phyloP scores from a whole-genome alignment of 2,888 invertebrate genomes.

The Automeris io region DNA sequence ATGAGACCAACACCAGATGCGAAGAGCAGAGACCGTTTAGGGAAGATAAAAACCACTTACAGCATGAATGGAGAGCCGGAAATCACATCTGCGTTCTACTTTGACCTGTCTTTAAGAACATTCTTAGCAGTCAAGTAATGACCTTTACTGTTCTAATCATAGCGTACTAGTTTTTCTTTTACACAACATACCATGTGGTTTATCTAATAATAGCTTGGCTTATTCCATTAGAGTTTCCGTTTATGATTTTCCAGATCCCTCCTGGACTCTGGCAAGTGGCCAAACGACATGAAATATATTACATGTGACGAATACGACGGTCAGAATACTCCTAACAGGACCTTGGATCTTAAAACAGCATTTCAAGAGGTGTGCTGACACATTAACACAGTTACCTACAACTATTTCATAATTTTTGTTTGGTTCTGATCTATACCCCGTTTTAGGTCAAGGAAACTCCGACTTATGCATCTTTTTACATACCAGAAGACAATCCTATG shows the following conservation, averaged over 20 bases:
- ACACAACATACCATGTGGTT: slow-evolving; percentile 42
- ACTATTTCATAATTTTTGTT: background rate
- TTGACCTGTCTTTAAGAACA: slow-evolving; percentile 86
- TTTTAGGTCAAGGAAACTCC: slow-evolving; percentile 78
- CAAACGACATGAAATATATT: slow-evolving; percentile 83
- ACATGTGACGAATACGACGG: slow-evolving; percentile 88
- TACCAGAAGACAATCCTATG: slow-evolving; percentile 77
- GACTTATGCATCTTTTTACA: slow-evolving; percentile 81
- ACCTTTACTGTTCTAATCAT: slow-evolving; percentile 46
- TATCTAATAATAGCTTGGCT: slow-evolving; percentile 58
- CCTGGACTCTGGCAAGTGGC: slow-evolving; percentile 84
- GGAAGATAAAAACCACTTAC: slow-evolving; percentile 82
- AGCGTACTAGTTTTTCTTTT: slow-evolving; percentile 39
- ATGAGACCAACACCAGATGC: slow-evolving; percentile 84
- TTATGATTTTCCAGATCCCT: slow-evolving; percentile 79
- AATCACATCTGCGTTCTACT: slow-evolving; percentile 90
- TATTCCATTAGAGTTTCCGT: slow-evolving; percentile 59
- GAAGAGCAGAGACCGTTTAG: slow-evolving; percentile 82
- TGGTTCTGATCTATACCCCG: background rate
- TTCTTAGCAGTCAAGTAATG: slow-evolving; percentile 84
- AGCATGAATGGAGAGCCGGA: slow-evolving; percentile 84
- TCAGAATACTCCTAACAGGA: slow-evolving; percentile 84
- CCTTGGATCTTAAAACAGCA: slow-evolving; percentile 82
- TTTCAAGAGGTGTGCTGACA: slow-evolving; percentile 78
- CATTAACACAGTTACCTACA: slow-evolving; percentile 13